Evolutionary conservation across 2,797 vertebrate genomes (phyloP), one percentile per base, ranked within the genome.

Genomic region (Scleropages formosus): DNA sequence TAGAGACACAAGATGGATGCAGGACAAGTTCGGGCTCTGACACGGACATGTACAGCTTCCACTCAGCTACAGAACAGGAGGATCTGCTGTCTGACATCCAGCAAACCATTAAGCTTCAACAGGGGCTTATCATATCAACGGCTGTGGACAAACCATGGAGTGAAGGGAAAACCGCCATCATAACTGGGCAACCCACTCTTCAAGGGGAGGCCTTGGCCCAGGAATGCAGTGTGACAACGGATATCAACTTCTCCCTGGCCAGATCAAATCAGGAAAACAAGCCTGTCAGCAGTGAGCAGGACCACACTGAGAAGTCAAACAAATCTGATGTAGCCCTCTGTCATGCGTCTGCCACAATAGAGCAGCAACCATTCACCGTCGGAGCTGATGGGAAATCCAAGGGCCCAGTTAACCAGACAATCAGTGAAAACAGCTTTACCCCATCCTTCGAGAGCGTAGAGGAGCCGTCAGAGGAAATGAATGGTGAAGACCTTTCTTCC

Each of bases 21-120:
- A 93, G 92, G 85, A 91, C 89, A 65, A 95, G 95, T 80, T 98
- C 95, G 0, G 95, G 92, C 63, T 99, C 96, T 0, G 96, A 98
- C 74, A 94, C 91, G 4, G 97, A 99, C 85, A 91, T 97, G 78
- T 95, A 95, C 83, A 99, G 97, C 89, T 99, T 95, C 85, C 95
- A 98, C 87, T 99, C 97, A 3, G 95, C 94, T 0, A 79, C 81
- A 26, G 98, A 98, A 82, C 91, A 91, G 78, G 95, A 97, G 80
- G 95, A 98, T 85, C 89, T 98, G 84, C 92, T 98, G 16, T 93
- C 91, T 69, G 95, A 98, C 84, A 96, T 98, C 83, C 95, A 97
- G 92, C 93, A 93, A 87, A 92, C 94, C 74, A 94, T 98, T 74
- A 90, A 86, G 80, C 88, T 93, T 82, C 94, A 94, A 77, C 89